Base-by-base conservation (phyloP, 2,888 invertebrate species). In the Therioaphis trifolii region DNA sequence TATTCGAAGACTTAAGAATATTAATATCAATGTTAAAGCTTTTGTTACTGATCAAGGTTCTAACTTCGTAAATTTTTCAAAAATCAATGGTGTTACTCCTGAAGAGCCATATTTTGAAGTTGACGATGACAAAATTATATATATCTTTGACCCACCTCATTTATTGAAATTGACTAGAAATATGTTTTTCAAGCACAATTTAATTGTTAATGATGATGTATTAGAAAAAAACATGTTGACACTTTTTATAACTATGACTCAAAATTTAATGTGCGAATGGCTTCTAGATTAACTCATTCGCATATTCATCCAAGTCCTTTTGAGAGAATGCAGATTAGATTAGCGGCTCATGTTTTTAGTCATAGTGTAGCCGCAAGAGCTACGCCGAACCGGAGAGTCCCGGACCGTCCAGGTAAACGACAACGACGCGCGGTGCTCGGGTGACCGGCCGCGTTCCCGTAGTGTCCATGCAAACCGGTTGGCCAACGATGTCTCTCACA, bases 341-440 rank as follows among this genome's bases (percentile, higher is more conserved):
- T 77, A 12, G 66, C 78, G 5, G 29, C 78, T 27, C 78, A 78
- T 11, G 49, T 49, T 3, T 78, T 78, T 9, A 78, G 78, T 29
- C 11, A 15, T 18, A 66, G 43, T 78, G 78, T 78, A 11, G 52
- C 66, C 82, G 12, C 82, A 82, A 35, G 82, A 82, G 9, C 82
- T 82, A 82, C 27, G 82, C 82, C 2, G 74, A 82, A 35, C 82
- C 82, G 24, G 82, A 82, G 18, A 82, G 82, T 12, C 82, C 82
- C 2, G 82, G 82, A 63, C 82, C 82, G 1, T 82, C 82, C 18
- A 82, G 82, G 78, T 79, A 69, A 68, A 40, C 43, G 29, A n/a
- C 49, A 7, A 35, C 7, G 7, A 3, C 35, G 35, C 35, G 3
- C 35, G 35, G 3, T 5, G 7, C 58, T 11, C 58, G 24, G 21